These are phyloP conservation scores for Tetheella fluctuosa DNA, from an alignment of 2,888 invertebrate species.

Conservation along the genomic window DNA sequence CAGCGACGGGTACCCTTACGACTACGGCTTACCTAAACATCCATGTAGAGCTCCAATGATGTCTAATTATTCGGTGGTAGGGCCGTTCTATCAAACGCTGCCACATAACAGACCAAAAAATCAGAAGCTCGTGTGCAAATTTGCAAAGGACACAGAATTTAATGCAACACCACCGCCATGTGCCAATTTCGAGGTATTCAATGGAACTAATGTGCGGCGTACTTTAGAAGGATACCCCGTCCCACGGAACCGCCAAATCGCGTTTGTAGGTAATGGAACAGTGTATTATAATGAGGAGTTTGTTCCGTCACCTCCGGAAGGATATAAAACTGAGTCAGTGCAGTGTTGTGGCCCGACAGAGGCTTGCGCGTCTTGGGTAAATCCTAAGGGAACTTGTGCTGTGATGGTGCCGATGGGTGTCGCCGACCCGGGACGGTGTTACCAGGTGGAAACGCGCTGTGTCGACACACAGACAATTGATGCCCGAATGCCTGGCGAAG, in stretches of 20 bases:
- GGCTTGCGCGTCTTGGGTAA: constrained; percentile 74
- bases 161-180: constrained; percentile 67
- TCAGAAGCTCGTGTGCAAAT: constrained; percentile 77
- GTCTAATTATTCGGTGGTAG: constrained; percentile 73
- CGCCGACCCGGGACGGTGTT: constrained; percentile 73
- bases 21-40: constrained; percentile 89
- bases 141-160: constrained; percentile 79
- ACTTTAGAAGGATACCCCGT: constrained; percentile 92
- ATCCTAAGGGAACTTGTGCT: constrained; percentile 80
- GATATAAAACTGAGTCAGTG: constrained; percentile 86
- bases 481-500: constrained; percentile 70
- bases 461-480: constrained; percentile 86
- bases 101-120: constrained; percentile 89
- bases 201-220: constrained; percentile 86
- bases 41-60: constrained; percentile 75
- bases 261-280: constrained; percentile 76
- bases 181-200: constrained; percentile 74
- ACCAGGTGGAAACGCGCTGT: constrained; percentile 84
- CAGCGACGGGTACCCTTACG: constrained; percentile 91
- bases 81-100: constrained; percentile 89
- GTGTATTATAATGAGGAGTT: constrained; percentile 83
- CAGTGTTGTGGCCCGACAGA: constrained; percentile 76
- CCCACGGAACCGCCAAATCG: constrained; percentile 79
- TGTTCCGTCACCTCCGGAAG: constrained; percentile 88
- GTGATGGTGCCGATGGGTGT: constrained; percentile 79